Evolutionary conservation across 1,140 invertebrate genomes (phyloP).

Genomic region (Periplaneta americana): DNA sequence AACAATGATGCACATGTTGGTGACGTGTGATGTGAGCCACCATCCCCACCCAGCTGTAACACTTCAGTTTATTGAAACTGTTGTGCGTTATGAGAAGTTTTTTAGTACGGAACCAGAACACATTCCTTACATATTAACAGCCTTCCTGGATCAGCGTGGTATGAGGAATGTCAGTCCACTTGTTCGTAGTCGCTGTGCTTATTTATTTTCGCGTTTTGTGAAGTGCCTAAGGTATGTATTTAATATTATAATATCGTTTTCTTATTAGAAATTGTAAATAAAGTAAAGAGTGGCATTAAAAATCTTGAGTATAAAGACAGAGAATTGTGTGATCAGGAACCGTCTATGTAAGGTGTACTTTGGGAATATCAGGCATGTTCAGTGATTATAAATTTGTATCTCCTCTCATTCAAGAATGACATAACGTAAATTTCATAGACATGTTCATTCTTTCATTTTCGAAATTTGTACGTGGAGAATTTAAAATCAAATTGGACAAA

Average conservation of each 20-base stretch:
- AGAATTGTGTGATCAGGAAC: too few relatives aligned
- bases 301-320: too few relatives aligned
- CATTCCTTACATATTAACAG: conserved; percentile 42
- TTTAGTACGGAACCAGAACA: conserved; percentile 43
- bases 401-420: too few relatives aligned
- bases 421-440: too few relatives aligned
- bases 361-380: too few relatives aligned
- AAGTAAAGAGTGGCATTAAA: too few relatives aligned
- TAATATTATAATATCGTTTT: conserved; percentile 1
- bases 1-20: conserved; percentile 43
- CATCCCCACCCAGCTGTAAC: conserved; percentile 43
- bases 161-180: conserved; percentile 39
- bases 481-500: too few relatives aligned
- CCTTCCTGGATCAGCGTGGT: conserved; percentile 49
- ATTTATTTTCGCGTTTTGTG: conserved; percentile 50
- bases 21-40: conserved; percentile 40
- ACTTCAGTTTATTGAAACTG: conserved; percentile 49
- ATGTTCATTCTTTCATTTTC: too few relatives aligned
- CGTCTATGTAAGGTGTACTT: too few relatives aligned
- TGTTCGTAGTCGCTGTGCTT: conserved; percentile 45
- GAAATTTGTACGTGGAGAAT: too few relatives aligned
- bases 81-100: conserved; percentile 51
- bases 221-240: conserved; percentile 42
- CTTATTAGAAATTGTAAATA: too few relatives aligned
- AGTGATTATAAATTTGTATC: too few relatives aligned